Conservation (phyloP, 2,113 vertebrate genomes). For the Triplophysa rosa region DNA sequence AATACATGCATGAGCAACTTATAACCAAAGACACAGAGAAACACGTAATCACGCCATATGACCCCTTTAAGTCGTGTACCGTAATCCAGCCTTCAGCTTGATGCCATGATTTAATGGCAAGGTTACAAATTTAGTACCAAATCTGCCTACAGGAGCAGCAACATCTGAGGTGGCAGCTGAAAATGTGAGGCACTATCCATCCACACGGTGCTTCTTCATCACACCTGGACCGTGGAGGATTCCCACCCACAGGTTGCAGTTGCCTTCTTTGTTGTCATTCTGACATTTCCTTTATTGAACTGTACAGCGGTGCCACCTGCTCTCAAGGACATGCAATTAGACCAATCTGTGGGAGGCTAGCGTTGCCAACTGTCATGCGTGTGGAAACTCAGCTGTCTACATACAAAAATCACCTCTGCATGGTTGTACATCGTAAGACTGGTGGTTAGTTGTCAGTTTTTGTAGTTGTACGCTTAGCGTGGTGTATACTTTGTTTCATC, state of each 20-base stretch:
- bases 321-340: constrained; percentile 45
- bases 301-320: constrained; percentile 45
- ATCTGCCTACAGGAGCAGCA: not conserved
- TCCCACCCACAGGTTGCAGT: constrained; percentile 19
- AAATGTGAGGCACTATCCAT: constrained; percentile 24
- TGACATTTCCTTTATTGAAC: constrained; percentile 34
- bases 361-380: constrained; percentile 8
- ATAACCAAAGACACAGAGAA: too few species aligned
- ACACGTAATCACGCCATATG: too few species aligned
- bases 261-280: constrained; percentile 7
- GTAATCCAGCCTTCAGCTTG: not conserved
- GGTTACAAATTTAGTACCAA: not conserved
- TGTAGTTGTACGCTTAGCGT: not conserved
- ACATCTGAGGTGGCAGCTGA: constrained; percentile 12
- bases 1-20: too few species aligned
- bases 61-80: too few species aligned
- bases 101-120: constrained; percentile 4
- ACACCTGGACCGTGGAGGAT: not conserved
- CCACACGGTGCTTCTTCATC: not conserved
- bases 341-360: constrained; percentile 32
- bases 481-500: not conserved
- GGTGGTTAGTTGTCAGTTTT: not conserved
- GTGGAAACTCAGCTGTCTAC: constrained; percentile 8
- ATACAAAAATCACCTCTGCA: not conserved
- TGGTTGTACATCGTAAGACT: not conserved